phyloP scores from a whole-genome alignment of 2,888 invertebrate species.

The Atethmia centrago region DNA sequence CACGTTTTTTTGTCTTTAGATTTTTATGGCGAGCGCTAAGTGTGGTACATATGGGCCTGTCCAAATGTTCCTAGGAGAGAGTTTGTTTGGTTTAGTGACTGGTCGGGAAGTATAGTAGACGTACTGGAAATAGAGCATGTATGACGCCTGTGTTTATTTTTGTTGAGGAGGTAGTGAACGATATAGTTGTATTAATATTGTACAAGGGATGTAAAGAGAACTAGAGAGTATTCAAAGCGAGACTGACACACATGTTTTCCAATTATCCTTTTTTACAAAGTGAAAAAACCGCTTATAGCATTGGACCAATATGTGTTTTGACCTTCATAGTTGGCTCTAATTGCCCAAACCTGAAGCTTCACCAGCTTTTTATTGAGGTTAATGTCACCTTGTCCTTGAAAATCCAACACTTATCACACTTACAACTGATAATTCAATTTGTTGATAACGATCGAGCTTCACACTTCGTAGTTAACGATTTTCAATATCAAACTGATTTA shows the following conservation, averaged over 20 bases:
- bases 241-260: too few species aligned
- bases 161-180: too few species aligned
- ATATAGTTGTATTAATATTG: too few species aligned
- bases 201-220: too few species aligned
- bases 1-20: slow-evolving; percentile 62
- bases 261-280: too few species aligned
- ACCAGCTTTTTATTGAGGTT: not conserved
- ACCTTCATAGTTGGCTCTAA: not conserved
- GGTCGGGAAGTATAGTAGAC: too few species aligned
- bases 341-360: not conserved
- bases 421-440: slow-evolving; percentile 7
- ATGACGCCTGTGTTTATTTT: too few species aligned
- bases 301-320: too few species aligned
- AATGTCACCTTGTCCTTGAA: slow-evolving; percentile 18
- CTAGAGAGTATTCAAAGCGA: too few species aligned
- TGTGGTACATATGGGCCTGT: slow-evolving; percentile 49
- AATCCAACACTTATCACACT: not conserved
- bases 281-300: too few species aligned
- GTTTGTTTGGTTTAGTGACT: slow-evolving; percentile 52
- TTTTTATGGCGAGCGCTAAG: slow-evolving; percentile 62
- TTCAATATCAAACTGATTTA: slow-evolving; percentile 59
- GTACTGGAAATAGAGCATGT: too few species aligned
- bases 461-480: slow-evolving; percentile 1
- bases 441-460: slow-evolving; percentile 27
- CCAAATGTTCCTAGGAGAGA: slow-evolving; percentile 53